Evolutionary conservation across 37 sponge, comb jelly and placozoan species (phyloP).

Genomic region (Axinella damicornis): DNA sequence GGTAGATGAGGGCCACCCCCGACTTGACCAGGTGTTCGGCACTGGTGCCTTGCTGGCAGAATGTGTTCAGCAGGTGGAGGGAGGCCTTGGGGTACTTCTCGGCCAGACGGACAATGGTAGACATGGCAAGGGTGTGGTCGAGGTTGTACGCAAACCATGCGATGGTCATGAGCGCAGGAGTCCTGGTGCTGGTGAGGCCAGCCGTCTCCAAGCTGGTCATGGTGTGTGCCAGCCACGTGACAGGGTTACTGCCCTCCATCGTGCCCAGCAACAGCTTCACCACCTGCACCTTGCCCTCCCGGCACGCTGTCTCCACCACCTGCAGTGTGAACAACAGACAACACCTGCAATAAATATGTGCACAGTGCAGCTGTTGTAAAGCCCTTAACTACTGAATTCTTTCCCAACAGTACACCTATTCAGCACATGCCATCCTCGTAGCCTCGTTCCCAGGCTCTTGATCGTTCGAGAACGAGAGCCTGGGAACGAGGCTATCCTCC

Average conservation of each 20-base stretch:
- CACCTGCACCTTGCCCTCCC: slow-evolving; percentile 33
- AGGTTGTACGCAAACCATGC: slow-evolving; percentile 36
- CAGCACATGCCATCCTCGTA: too few relatives aligned
- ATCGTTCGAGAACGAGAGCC: too few relatives aligned
- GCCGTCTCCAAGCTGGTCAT: slow-evolving; percentile 31
- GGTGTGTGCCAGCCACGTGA: slow-evolving; percentile 14
- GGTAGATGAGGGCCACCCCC: slow-evolving; percentile 13
- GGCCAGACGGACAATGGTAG: slow-evolving; percentile 14
- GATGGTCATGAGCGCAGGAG: background rate
- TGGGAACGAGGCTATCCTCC: too few relatives aligned
- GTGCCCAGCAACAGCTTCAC: slow-evolving; percentile 51
- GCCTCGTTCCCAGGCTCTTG: too few relatives aligned
- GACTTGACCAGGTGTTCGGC: slow-evolving; percentile 29
- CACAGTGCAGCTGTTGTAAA: too few relatives aligned
- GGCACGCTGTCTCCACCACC: slow-evolving; percentile 51
- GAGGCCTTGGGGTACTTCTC: slow-evolving; percentile 30
- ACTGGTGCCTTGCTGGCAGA: slow-evolving; percentile 14
- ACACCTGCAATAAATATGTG: too few relatives aligned
- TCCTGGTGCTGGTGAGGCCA: background rate
- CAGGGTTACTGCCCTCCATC: slow-evolving; percentile 7
- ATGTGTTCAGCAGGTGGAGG: slow-evolving; percentile 31
- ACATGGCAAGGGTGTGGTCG: slow-evolving; percentile 25
- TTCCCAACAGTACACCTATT: too few relatives aligned
- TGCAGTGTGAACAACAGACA: background rate
- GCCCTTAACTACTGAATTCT: too few relatives aligned